These are phyloP conservation scores for Drosophila mauritiana DNA, from an alignment of 1,140 invertebrate genomes.

Conservation along the genomic window DNA sequence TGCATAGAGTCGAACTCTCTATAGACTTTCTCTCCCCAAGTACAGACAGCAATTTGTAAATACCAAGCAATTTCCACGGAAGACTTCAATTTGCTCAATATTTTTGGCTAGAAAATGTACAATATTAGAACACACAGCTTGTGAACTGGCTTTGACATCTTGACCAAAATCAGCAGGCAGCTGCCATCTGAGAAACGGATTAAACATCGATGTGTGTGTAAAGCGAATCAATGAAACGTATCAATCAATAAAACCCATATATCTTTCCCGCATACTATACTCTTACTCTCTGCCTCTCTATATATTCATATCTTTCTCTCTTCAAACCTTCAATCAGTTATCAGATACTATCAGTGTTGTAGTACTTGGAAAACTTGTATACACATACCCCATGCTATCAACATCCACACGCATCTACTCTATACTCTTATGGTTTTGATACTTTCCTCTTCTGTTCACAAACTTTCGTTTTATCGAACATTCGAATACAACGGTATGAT, in stretches of 20 bases:
- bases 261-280: slow-evolving; percentile 53
- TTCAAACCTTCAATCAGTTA: slow-evolving; percentile 59
- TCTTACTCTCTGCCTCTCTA: slow-evolving; percentile 53
- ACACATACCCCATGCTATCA: slow-evolving; percentile 14
- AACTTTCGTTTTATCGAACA: slow-evolving; percentile 24
- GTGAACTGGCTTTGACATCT: slow-evolving; percentile 6
- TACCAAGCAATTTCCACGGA: slow-evolving; percentile 43
- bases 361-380: slow-evolving; percentile 53
- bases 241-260: slow-evolving; percentile 47
- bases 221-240: slow-evolving; percentile 35
- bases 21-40: slow-evolving; percentile 39
- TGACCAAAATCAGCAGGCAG: slow-evolving; percentile 16
- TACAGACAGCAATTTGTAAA: slow-evolving; percentile 57
- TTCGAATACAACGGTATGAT: slow-evolving; percentile 35
- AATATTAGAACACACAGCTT: slow-evolving; percentile 28
- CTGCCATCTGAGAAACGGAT: slow-evolving; percentile 20
- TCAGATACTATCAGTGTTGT: slow-evolving; percentile 65
- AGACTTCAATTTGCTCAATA: slow-evolving; percentile 51
- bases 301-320: slow-evolving; percentile 38
- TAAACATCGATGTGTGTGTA: slow-evolving; percentile 59
- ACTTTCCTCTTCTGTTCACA: slow-evolving; percentile 26
- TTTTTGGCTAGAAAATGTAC: slow-evolving; percentile 52
- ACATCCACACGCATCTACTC: slow-evolving; percentile 10
- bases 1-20: slow-evolving; percentile 33
- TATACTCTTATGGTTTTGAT: slow-evolving; percentile 27